Percentiles rank a stretch among this genome's conserved stretches.
Conservation (phyloP, 2,888 invertebrate genomes). For the Endomychus coccineus region DNA sequence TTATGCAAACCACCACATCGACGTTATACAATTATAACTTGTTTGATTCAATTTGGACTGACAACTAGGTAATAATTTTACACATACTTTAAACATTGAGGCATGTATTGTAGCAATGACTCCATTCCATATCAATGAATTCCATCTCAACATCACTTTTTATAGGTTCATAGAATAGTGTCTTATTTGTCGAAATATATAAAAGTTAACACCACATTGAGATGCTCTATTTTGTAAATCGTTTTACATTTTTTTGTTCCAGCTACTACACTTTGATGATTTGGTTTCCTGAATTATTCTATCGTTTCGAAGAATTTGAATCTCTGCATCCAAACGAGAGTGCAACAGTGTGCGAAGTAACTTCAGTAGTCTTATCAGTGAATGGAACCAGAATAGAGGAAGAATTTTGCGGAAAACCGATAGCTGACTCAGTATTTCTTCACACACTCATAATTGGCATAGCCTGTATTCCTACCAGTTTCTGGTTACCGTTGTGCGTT, state of each 20-base stretch:
- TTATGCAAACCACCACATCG: slow-evolving; percentile 68
- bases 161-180: too few species aligned
- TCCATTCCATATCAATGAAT: neutral
- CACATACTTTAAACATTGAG: too few species aligned
- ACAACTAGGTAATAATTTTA: slow-evolving; percentile 56
- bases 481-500: slow-evolving; percentile 71
- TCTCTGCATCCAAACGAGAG: slow-evolving; percentile 55
- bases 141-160: too few species aligned
- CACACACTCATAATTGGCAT: slow-evolving; percentile 74
- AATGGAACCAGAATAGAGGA: slow-evolving; percentile 37
- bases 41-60: slow-evolving; percentile 75
- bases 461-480: slow-evolving; percentile 72
- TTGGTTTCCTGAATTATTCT: slow-evolving; percentile 87
- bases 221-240: neutral
- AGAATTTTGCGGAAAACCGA: slow-evolving; percentile 56
- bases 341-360: slow-evolving; percentile 72
- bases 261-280: slow-evolving; percentile 89
- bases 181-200: too few species aligned
- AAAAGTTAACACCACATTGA: too few species aligned
- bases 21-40: slow-evolving; percentile 66
- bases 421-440: slow-evolving; percentile 61
- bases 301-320: slow-evolving; percentile 73
- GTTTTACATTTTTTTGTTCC: slow-evolving; percentile 32
- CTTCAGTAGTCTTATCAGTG: slow-evolving; percentile 51
- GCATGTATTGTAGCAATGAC: too few species aligned